phyloP scores from a whole-genome alignment of 1,140 invertebrate genomes.

The Gonioctena quinquepunctata region DNA sequence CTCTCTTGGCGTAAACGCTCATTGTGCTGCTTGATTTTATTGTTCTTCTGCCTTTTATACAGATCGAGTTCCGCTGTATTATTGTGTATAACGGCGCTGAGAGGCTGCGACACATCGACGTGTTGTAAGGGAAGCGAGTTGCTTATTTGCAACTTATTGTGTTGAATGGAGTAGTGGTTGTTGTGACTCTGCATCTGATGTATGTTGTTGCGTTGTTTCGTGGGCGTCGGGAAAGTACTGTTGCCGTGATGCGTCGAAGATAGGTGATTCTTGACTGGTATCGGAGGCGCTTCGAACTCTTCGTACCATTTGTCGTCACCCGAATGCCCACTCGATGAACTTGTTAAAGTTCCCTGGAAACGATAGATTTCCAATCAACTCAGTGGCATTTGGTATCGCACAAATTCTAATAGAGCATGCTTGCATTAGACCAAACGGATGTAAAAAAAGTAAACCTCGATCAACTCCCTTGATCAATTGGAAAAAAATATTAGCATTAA shows the following conservation, averaged over 20 bases:
- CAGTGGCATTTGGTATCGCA: too few relatives aligned
- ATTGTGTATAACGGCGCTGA: conserved; percentile 45
- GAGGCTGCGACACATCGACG: conserved; percentile 52
- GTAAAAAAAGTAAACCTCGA: too few relatives aligned
- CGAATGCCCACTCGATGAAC: conserved; percentile 68
- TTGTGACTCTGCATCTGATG: conserved; percentile 38
- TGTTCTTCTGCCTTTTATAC: conserved; percentile 56
- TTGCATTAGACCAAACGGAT: too few relatives aligned
- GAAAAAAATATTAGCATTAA: too few relatives aligned
- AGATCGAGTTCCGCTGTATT: conserved; percentile 49
- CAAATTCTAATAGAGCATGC: background rate
- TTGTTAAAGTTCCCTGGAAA: conserved; percentile 62
- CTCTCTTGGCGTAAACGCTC: conserved; percentile 34
- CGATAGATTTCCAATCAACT: background rate
- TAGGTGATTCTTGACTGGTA: conserved; percentile 33
- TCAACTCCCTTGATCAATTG: too few relatives aligned
- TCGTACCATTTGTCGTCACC: conserved; percentile 69
- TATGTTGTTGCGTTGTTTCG: conserved; percentile 48
- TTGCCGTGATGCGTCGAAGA: conserved; percentile 32
- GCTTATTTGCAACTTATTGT: conserved; percentile 55
- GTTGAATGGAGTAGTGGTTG: conserved; percentile 48
- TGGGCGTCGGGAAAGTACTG: conserved; percentile 52
- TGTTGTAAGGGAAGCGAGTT: conserved; percentile 56
- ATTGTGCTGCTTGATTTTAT: conserved; percentile 59
- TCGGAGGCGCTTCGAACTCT: conserved; percentile 41